Base-by-base conservation (phyloP, 2,113 vertebrate species). In the Tetrax tetrax region DNA sequence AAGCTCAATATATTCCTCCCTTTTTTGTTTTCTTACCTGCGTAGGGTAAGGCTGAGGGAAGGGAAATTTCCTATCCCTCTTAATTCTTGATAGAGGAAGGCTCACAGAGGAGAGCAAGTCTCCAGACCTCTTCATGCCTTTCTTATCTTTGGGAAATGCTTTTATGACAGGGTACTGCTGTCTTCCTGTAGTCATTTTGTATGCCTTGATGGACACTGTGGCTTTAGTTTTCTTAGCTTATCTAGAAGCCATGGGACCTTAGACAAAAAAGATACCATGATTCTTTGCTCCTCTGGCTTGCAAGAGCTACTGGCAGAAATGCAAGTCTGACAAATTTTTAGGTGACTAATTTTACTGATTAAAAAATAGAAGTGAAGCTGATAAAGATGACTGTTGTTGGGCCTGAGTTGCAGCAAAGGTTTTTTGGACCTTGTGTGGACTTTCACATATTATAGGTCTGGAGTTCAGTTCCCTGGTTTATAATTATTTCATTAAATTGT, bases 381-480 rank as follows among this genome's bases (percentile, higher is more conserved):
- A 45, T 82, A 29, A 78, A 78, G 47, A 22, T 5, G 23, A 8
- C 18, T 72, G 5, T 5, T 69, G 4, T 35, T 68, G 6, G 15
- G 21, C 19, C 12, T 48, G 29, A 27, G 21, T 35, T 88, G 11
- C 0, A 6, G 16, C 59, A 75, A 68, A 7, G 9, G 11, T 37
- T 50, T 66, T 87, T 43, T 3, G 0, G 38, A 48, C 17, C 9
- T 65, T 65, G 0, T 2, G 11, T 0, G 0, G 33, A n/a, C 25
- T 76, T 69, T 54, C 12, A 15, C 23, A 18, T 70, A 10, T 60
- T 70, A 24, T 13, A 5, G 12, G 8, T 64, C 21, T 87, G 41
- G 27, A 82, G 60, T 77, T 91, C 59, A 57, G 33, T 61, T 93
- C n/a, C 31, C 37, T 83, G 20, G 20, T 81, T 81, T 64, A 37